Conservation (phyloP, 2,113 vertebrate genomes). For the Perca schrenkii region DNA sequence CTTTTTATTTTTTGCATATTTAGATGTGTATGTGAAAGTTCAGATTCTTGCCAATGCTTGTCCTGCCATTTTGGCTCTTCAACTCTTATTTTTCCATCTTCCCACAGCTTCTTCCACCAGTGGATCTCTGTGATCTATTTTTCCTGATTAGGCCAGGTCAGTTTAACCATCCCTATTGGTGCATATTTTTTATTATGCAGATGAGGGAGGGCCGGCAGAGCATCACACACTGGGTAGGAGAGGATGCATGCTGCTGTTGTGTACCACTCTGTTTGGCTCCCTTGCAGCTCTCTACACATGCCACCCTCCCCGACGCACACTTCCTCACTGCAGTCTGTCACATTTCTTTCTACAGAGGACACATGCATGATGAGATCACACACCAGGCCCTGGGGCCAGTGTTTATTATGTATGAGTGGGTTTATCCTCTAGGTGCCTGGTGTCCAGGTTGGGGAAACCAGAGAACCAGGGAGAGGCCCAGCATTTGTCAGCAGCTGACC, state of each 20-base stretch:
- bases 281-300: conserved; percentile 50
- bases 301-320: conserved; percentile 40
- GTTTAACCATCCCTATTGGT: conserved; percentile 59
- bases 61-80: conserved; percentile 30
- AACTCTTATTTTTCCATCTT: conserved; percentile 11
- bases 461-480: conserved; percentile 48
- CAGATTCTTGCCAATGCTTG: conserved; percentile 32
- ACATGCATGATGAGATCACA: conserved; percentile 75
- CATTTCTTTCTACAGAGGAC: conserved; percentile 67
- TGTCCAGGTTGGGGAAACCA: conserved; percentile 56
- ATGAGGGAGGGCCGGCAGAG: conserved; percentile 51
- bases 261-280: conserved; percentile 62
- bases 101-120: conserved; percentile 34
- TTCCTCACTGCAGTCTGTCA: conserved; percentile 67
- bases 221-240: conserved; percentile 44
- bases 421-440: conserved; percentile 67
- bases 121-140: conserved; percentile 33
- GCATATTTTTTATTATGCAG: conserved; percentile 66
- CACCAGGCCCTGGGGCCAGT: conserved; percentile 69
- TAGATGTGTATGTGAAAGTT: conserved; percentile 18
- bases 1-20: conserved; percentile 26
- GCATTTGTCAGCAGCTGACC: conserved; percentile 52
- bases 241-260: conserved; percentile 53
- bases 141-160: conserved; percentile 55
- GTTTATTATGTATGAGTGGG: conserved; percentile 77